phyloP scores from a whole-genome alignment of 2,888 invertebrate species.

The Andrena haemorrhoa region DNA sequence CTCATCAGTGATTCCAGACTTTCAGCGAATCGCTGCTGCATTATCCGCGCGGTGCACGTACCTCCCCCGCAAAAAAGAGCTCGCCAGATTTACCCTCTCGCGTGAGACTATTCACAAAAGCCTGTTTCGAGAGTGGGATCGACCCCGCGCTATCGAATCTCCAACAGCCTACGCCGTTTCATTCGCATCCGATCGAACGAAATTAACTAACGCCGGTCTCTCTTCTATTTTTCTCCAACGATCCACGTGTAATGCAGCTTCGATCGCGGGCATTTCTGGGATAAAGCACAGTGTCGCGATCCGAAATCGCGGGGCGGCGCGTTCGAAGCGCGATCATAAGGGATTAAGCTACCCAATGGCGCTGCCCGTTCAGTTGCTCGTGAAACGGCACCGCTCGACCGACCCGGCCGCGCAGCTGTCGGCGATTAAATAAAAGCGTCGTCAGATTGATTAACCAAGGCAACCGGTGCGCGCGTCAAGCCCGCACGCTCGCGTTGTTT shows the following conservation, averaged over 20 bases:
- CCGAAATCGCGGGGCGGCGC: too few species aligned
- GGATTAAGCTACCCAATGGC: too few species aligned
- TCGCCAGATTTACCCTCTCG: slow-evolving; percentile 19
- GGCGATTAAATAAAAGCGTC: too few species aligned
- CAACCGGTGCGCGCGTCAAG: neutral
- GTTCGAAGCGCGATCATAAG: too few species aligned
- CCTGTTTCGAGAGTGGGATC: slow-evolving; percentile 23
- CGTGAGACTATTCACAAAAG: slow-evolving; percentile 17
- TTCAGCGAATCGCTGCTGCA: slow-evolving; percentile 1
- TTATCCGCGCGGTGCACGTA: slow-evolving; percentile 3
- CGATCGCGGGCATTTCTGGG: too few species aligned
- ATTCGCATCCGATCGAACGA: slow-evolving; percentile 18
- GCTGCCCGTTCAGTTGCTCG: too few species aligned
- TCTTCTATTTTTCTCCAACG: too few species aligned
- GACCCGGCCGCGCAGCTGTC: too few species aligned
- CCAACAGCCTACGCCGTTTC: slow-evolving; percentile 13
- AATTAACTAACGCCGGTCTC: slow-evolving; percentile 6
- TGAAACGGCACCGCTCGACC: too few species aligned
- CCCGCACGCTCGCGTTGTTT: slow-evolving; percentile 15
- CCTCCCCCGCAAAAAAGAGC: slow-evolving; percentile 3
- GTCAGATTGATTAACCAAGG: slow-evolving; percentile 1
- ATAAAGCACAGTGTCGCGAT: too few species aligned
- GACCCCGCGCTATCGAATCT: slow-evolving; percentile 5
- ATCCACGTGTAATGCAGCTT: too few species aligned
- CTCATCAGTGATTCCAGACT: neutral